phyloP scores from a whole-genome alignment of 2,113 vertebrate genomes.

The Sorex araneus region DNA sequence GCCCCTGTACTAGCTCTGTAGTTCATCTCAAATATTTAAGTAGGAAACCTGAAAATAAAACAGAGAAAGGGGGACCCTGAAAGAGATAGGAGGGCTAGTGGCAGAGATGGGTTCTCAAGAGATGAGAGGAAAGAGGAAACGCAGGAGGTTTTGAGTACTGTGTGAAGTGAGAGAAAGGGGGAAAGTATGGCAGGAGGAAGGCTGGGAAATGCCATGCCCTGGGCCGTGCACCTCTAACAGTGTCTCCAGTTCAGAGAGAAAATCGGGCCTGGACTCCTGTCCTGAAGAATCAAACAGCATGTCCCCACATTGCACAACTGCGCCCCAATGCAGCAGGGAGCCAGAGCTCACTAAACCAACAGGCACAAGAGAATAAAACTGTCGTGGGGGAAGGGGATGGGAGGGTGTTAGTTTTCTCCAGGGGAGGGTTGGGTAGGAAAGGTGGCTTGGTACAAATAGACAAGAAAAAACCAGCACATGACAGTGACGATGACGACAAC shows the following conservation, averaged over 20 bases:
- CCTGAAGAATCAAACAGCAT: not conserved
- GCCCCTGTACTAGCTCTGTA: too few relatives aligned
- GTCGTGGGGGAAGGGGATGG: too few relatives aligned
- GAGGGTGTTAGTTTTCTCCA: not conserved
- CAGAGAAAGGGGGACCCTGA: not conserved
- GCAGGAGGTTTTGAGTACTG: not conserved
- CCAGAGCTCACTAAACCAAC: not conserved
- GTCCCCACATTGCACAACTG: not conserved
- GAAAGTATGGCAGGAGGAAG: too few relatives aligned
- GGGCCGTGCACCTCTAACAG: not conserved
- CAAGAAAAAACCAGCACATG: not conserved
- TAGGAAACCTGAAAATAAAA: slow-evolving; percentile 19
- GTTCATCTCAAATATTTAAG: too few relatives aligned
- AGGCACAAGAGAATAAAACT: too few relatives aligned
- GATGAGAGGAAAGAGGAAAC: not conserved
- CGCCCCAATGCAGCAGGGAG: not conserved
- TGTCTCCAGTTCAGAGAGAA: not conserved
- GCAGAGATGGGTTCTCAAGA: slow-evolving; percentile 2
- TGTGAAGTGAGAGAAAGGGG: too few relatives aligned
- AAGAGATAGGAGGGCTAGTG: not conserved
- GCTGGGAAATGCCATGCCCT: not conserved
- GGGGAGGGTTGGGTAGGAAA: not conserved
- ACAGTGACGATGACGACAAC: too few relatives aligned
- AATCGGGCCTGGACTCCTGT: not conserved
- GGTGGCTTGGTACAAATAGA: not conserved